These are phyloP conservation scores for Drosophila koepferae DNA, from an alignment of 2,888 invertebrate genomes.

Conservation along the genomic window DNA sequence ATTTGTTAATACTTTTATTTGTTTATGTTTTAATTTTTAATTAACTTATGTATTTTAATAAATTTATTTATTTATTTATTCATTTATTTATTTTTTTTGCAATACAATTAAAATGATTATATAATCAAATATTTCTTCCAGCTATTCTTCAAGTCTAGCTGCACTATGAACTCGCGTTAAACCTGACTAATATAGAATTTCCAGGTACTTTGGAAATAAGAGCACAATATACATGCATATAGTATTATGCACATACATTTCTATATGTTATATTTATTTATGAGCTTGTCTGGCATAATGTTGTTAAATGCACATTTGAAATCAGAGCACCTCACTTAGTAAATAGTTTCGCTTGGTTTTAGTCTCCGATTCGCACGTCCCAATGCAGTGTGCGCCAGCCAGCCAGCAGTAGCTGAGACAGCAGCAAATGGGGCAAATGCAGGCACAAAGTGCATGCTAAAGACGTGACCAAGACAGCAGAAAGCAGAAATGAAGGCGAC, in stretches of 20 bases:
- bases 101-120: no score
- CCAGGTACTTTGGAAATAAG: neutral
- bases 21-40: no score
- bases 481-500: conserved; percentile 33
- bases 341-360: conserved; percentile 36
- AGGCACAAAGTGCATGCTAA: conserved; percentile 62
- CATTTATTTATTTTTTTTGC: no score
- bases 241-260: neutral
- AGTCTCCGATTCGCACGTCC: conserved; percentile 51
- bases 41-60: no score
- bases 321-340: conserved; percentile 20
- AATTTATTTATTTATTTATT: no score
- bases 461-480: conserved; percentile 73
- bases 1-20: no score
- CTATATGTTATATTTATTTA: neutral
- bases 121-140: neutral
- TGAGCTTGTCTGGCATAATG: neutral
- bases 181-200: neutral
- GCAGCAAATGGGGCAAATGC: conserved; percentile 48
- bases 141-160: neutral
- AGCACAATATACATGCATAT: neutral
- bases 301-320: conserved; percentile 14
- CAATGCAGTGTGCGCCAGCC: conserved; percentile 37
- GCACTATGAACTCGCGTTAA: neutral
- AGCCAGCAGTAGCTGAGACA: conserved; percentile 10